Evolutionary conservation across 2,888 invertebrate genomes (phyloP), one percentile per base, ranked within the genome.

Genomic region (Zonitis immaculata): DNA sequence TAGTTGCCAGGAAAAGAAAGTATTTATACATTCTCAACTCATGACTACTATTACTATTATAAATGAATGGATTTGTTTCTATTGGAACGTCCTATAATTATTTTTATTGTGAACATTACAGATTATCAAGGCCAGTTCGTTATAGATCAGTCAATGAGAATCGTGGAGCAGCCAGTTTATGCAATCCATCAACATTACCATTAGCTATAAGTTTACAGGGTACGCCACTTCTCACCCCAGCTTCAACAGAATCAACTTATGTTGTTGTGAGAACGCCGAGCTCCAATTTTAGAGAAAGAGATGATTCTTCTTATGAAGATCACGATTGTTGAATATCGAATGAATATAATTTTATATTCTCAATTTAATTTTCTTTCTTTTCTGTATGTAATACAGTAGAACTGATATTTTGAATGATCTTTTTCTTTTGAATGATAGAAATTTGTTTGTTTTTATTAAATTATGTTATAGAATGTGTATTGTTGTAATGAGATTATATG

Each of bases 201-300:
- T 71, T 89, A 62, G 88, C 89, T 57, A 87, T 89, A 70, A 88
- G 88, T 58, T 80, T 89, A 48, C 84, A 88, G 67, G 86, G 86
- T 6, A 83, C 87, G 7, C 79, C 79, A 14, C 66, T 78, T 43
- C 64, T 76, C 26, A 76, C 75, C 43, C 74, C 76, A 8, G 71
- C 68, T 3, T 73, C 74, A 14, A 73, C 72, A 9, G 69, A 69
- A 47, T 71, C 73, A 11, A 72, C 73, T 18, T 69, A 68, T 11
- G 73, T 70, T 61, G 71, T 74, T 39, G 69, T 73, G 35, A 62
- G 73, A 47, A 75, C 74, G 25, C 73, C 74, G 12, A 74, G 74
- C 5, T 62, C 71, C 14, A 73, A 70, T 57, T 73, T 73, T 59
- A 66, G 68, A 26, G 73, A 74, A 44, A 56, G 66, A 30, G 65